These are phyloP conservation scores for Trematomus bernacchii DNA, from an alignment of 2,797 vertebrate species.

Conservation along the genomic window DNA sequence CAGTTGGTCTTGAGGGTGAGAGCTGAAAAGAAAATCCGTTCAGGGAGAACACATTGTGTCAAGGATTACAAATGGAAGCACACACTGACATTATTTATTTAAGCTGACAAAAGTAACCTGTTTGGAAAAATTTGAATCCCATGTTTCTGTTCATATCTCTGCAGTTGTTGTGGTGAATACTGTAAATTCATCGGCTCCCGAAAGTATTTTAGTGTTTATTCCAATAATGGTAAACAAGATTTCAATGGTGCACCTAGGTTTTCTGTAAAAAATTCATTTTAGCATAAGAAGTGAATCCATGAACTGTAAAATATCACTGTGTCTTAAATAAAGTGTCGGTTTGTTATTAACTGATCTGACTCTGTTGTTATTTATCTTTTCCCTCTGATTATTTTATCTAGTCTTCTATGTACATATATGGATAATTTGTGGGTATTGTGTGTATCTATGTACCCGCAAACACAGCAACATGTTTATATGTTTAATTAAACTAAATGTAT, in stretches of 20 bases:
- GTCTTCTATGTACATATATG: no score
- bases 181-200: conserved; percentile 36
- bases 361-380: not conserved
- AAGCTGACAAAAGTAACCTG: conserved; percentile 43
- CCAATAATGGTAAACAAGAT: conserved; percentile 36
- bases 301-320: conserved; percentile 60
- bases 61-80: conserved; percentile 44
- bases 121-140: conserved; percentile 37
- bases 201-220: conserved; percentile 48
- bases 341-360: conserved; percentile 41
- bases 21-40: conserved; percentile 38
- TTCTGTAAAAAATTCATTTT: conserved; percentile 49
- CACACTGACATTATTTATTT: conserved; percentile 57
- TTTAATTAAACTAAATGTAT: not conserved
- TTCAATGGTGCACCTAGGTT: conserved; percentile 25
- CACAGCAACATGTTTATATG: conserved; percentile 7
- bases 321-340: conserved; percentile 77
- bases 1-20: conserved; percentile 34
- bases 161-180: conserved; percentile 26
- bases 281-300: conserved; percentile 33
- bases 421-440: conserved; percentile 5
- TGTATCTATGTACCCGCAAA: not conserved
- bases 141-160: conserved; percentile 51
- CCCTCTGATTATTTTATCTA: not conserved
- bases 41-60: conserved; percentile 41